Conservation (phyloP, 2,113 vertebrate species). For the Malaclemys terrapin region DNA sequence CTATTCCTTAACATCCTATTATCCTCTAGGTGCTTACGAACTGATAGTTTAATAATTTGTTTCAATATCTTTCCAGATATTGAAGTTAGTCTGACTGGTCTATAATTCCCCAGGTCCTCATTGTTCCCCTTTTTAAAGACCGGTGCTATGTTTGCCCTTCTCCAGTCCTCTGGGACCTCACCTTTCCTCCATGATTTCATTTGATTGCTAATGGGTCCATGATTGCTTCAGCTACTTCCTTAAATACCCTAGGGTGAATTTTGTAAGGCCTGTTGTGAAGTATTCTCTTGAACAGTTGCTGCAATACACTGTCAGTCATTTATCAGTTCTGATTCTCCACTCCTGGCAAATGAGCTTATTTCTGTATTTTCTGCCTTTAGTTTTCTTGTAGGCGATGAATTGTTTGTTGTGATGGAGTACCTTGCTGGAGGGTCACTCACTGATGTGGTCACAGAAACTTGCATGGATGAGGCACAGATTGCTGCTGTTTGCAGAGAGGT, state of each 20-base stretch:
- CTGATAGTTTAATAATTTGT: too few species aligned
- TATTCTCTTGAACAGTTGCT: background rate
- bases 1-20: too few species aligned
- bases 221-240: background rate
- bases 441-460: constrained; percentile 98
- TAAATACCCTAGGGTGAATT: background rate
- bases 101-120: background rate
- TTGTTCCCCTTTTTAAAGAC: background rate
- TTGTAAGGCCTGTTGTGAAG: background rate
- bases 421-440: constrained; percentile 97
- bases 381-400: constrained; percentile 95
- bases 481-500: constrained; percentile 98
- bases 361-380: constrained; percentile 74
- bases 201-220: background rate
- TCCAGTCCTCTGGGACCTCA: background rate
- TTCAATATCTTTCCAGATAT: too few species aligned
- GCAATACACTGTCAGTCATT: background rate
- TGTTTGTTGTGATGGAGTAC: constrained; percentile 99
- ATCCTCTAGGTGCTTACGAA: too few species aligned
- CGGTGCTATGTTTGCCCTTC: background rate
- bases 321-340: background rate
- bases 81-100: background rate
- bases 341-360: background rate
- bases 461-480: constrained; percentile 99
- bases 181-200: background rate